Conservation (phyloP, 2,797 vertebrate species). For the Rhinogobio ventralis region DNA sequence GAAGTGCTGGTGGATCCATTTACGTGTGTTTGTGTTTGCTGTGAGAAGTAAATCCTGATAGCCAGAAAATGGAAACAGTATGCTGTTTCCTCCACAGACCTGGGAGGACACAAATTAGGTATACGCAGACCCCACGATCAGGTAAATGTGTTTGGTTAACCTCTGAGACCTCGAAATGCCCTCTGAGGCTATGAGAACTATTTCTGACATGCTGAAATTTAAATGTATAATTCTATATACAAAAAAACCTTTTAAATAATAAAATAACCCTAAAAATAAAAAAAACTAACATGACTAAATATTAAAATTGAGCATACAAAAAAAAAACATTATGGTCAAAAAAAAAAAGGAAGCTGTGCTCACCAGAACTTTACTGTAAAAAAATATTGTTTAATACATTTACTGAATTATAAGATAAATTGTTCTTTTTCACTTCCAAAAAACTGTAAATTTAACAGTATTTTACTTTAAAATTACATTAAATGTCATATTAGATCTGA, state of each 20-base stretch:
- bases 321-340: neutral
- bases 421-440: neutral
- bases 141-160: slow-evolving; percentile 40
- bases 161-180: neutral
- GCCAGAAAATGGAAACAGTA: slow-evolving; percentile 36
- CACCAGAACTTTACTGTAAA: neutral
- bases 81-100: slow-evolving; percentile 23
- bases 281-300: neutral
- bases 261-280: neutral
- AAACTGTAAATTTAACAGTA: neutral
- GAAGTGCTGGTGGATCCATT: neutral
- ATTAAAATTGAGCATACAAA: neutral
- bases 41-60: slow-evolving; percentile 16
- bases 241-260: neutral
- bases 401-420: neutral
- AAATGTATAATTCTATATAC: neutral
- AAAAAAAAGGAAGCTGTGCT: too few species aligned
- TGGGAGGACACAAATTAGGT: slow-evolving; percentile 33
- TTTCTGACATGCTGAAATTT: neutral
- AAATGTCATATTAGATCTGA: neutral
- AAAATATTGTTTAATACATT: neutral
- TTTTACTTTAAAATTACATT: neutral
- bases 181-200: neutral
- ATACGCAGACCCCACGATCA: slow-evolving; percentile 6
- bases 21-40: neutral